Conservation (phyloP, 2,113 vertebrate species). For the Scartelaos histophorus region DNA sequence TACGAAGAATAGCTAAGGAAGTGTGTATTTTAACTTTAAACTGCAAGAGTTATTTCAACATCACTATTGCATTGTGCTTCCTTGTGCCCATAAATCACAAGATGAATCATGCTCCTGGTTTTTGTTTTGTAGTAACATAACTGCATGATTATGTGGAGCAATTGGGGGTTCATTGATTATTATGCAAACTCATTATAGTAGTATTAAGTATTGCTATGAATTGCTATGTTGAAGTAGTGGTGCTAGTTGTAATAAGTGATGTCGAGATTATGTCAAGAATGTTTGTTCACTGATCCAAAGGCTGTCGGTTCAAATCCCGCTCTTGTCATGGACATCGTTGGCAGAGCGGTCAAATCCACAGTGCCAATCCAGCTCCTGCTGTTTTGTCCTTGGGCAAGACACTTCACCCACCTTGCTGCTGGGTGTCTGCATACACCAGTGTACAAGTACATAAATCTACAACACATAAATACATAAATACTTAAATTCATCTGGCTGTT, state of each 20-base stretch:
- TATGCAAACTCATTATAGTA: neutral
- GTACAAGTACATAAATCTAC: too few relatives aligned
- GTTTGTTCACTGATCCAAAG: too few relatives aligned
- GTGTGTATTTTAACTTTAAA: neutral
- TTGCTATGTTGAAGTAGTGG: neutral
- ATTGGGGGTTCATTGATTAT: neutral
- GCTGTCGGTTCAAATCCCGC: too few relatives aligned
- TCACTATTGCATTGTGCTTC: neutral
- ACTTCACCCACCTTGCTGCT: too few relatives aligned
- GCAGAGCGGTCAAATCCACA: too few relatives aligned
- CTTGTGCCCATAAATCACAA: neutral
- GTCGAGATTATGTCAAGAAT: neutral
- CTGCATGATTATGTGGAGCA: neutral
- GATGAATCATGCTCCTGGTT: neutral
- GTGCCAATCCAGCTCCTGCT: too few relatives aligned
- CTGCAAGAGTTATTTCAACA: neutral
- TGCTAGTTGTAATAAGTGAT: neutral
- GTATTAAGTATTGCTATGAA: neutral
- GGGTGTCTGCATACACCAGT: too few relatives aligned
- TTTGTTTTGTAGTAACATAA: neutral
- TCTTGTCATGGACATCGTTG: too few relatives aligned
- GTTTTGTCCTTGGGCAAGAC: too few relatives aligned
- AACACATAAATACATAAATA: too few relatives aligned
- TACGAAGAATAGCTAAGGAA: neutral
- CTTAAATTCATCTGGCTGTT: too few relatives aligned